Evolutionary conservation across 2,113 vertebrate species (phyloP).

Genomic region (Menura novaehollandiae): DNA sequence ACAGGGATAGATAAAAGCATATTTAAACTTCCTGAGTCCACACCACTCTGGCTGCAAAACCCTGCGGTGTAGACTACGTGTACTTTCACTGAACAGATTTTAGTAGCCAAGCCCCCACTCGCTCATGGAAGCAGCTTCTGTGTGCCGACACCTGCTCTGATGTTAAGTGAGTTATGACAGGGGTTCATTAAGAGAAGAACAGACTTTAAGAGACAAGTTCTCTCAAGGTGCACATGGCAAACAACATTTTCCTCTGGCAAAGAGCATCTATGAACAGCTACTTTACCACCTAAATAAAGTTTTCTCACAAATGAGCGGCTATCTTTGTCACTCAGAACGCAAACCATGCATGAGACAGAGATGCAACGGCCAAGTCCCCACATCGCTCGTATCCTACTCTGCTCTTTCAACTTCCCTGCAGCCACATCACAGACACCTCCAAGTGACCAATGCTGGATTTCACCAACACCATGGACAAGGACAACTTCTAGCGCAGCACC

Average conservation of each 20-base stretch:
- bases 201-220: not conserved
- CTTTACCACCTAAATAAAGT: not conserved
- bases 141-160: accelerated
- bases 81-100: not conserved
- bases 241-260: not conserved
- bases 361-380: not conserved
- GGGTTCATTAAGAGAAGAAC: not conserved
- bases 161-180: not conserved
- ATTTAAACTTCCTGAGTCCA: not conserved
- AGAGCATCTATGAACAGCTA: not conserved
- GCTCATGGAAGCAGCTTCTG: not conserved
- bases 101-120: not conserved
- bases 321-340: not conserved
- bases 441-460: not conserved
- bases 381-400: not conserved
- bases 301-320: not conserved
- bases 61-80: not conserved
- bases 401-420: not conserved
- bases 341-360: accelerated
- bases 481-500: accelerated
- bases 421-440: not conserved
- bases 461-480: not conserved
- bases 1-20: not conserved
- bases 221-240: not conserved
- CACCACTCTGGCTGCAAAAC: not conserved